Evolutionary conservation across 1,140 invertebrate species (phyloP).

Genomic region (Bombus picipes): DNA sequence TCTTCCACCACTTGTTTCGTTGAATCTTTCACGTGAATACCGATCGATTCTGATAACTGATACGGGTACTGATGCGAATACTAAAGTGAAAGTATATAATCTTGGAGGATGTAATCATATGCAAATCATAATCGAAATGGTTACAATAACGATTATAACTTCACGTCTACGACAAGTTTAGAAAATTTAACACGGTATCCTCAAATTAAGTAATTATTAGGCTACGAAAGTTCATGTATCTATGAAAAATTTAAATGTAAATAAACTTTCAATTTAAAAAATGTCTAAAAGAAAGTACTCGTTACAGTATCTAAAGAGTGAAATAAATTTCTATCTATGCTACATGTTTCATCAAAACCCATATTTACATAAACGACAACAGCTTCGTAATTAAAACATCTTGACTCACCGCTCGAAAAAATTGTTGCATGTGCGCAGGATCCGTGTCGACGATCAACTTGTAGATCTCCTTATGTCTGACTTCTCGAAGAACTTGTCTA

Average conservation of each 20-base stretch:
- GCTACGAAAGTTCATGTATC: too few relatives aligned
- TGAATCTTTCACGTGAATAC: neutral
- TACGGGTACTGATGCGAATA: neutral
- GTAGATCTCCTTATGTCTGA: conserved; percentile 91
- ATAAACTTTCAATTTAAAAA: neutral
- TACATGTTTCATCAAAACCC: neutral
- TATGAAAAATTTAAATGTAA: too few relatives aligned
- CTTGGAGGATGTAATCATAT: neutral
- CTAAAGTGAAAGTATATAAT: neutral
- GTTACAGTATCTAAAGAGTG: neutral
- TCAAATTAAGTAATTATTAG: neutral
- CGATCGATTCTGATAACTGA: neutral
- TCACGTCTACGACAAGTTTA: too few relatives aligned
- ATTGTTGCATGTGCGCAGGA: conserved; percentile 84
- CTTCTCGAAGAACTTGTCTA: conserved; percentile 89
- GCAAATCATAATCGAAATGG: neutral
- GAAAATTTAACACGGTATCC: neutral
- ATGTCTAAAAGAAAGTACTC: neutral
- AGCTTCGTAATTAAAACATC: too few relatives aligned
- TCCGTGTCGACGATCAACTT: conserved; percentile 92
- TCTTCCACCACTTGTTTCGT: neutral
- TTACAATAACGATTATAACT: too few relatives aligned
- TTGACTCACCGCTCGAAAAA: conserved; percentile 89
- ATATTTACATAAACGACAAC: too few relatives aligned
- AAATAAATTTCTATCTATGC: neutral